Conservation (phyloP, 2,113 vertebrate genomes). For the Hyperopisus bebe region DNA sequence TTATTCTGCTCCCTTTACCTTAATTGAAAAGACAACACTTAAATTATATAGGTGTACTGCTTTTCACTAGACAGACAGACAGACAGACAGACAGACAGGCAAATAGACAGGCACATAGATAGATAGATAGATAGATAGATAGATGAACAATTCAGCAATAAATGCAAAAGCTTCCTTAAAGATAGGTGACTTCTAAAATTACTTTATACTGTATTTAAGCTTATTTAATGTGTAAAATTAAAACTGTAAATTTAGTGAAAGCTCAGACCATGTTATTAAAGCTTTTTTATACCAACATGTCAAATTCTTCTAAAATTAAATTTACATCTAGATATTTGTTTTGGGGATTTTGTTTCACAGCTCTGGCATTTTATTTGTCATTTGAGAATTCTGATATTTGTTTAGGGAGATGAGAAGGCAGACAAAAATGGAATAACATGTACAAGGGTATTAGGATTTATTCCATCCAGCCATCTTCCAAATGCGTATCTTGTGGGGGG, state of each 20-base stretch:
- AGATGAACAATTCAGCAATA: background rate
- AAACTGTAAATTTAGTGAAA: background rate
- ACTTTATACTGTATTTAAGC: background rate
- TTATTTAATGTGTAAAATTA: background rate
- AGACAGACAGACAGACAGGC: background rate
- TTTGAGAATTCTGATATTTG: background rate
- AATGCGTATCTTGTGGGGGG: background rate
- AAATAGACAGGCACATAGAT: too few species aligned
- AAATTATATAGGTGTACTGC: background rate
- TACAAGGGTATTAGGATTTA: background rate
- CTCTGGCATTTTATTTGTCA: background rate
- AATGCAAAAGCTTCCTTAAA: background rate
- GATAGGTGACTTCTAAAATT: background rate
- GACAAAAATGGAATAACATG: background rate
- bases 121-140: too few species aligned
- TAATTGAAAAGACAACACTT: background rate
- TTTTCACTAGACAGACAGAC: background rate
- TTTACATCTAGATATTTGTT: background rate
- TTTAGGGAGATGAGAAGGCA: background rate
- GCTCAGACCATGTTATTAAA: background rate
- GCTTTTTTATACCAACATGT: background rate
- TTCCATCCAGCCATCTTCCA: background rate
- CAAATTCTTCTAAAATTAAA: background rate
- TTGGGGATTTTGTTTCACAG: background rate
- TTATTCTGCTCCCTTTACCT: background rate